Percentiles rank a stretch among this genome's conserved stretches.
These are phyloP conservation scores for Atopsyche davidsoni DNA, from an alignment of 1,140 invertebrate species.

Conservation along the genomic window DNA sequence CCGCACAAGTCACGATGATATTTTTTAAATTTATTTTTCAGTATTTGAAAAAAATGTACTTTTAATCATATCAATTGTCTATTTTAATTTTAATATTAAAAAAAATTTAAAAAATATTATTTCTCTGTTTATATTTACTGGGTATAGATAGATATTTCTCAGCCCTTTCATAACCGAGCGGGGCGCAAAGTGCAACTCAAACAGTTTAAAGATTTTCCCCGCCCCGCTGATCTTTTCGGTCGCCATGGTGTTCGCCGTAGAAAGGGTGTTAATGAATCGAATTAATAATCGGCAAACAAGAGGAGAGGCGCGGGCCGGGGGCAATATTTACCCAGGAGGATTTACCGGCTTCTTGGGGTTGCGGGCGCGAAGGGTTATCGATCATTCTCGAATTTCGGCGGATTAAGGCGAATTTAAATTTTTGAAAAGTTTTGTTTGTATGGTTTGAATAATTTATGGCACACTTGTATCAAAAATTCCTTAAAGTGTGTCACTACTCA, in stretches of 20 bases:
- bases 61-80: not conserved
- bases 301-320: constrained; percentile 13
- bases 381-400: too few relatives aligned
- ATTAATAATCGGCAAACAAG: constrained; percentile 32
- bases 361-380: constrained; percentile 3
- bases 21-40: not conserved
- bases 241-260: constrained; percentile 13
- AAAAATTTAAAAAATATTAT: not conserved
- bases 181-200: constrained; percentile 26
- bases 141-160: not conserved
- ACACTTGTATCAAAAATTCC: too few relatives aligned
- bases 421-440: too few relatives aligned
- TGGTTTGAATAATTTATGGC: too few relatives aligned
- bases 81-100: not conserved
- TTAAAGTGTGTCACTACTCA: too few relatives aligned
- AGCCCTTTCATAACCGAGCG: not conserved
- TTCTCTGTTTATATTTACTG: not conserved
- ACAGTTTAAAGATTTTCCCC: constrained; percentile 27
- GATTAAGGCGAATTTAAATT: too few relatives aligned
- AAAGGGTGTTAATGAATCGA: constrained; percentile 32
- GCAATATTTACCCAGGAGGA: constrained; percentile 14
- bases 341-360: not conserved
- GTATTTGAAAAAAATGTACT: not conserved
- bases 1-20: too few relatives aligned
- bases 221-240: constrained; percentile 29